phyloP scores from a whole-genome alignment of 2,797 vertebrate genomes.

The Eremophila alpestris region DNA sequence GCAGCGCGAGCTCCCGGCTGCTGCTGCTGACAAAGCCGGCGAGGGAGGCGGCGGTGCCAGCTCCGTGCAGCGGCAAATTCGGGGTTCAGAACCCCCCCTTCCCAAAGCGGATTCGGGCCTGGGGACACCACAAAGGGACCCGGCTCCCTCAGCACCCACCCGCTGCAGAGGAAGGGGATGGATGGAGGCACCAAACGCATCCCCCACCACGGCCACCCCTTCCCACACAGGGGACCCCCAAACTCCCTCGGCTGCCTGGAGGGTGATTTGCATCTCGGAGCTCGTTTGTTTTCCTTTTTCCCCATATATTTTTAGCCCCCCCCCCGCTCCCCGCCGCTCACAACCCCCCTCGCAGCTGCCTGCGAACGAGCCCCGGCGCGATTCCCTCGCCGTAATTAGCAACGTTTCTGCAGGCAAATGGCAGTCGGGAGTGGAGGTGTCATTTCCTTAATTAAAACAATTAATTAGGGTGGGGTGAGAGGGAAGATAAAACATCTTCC shows the following conservation, averaged over 20 bases:
- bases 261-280: not conserved
- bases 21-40: constrained; percentile 31
- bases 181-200: not conserved
- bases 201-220: not conserved
- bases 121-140: not conserved
- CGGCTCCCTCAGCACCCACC: not conserved
- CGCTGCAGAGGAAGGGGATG: fast-evolving
- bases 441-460: constrained; percentile 73
- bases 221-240: not conserved
- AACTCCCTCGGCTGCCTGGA: not conserved
- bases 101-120: fast-evolving
- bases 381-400: constrained; percentile 58
- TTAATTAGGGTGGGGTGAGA: constrained; percentile 59
- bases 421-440: constrained; percentile 57
- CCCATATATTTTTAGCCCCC: constrained; percentile 9
- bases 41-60: not conserved
- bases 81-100: not conserved
- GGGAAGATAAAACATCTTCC: not conserved
- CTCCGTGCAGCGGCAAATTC: not conserved
- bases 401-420: constrained; percentile 50
- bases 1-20: not conserved
- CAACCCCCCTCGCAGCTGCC: not conserved
- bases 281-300: not conserved
- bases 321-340: too few relatives aligned
- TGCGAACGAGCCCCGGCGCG: not conserved